Evolutionary conservation across 64 coral and sea anemone species (phyloP).

Genomic region (Actinia tenebrosa): DNA sequence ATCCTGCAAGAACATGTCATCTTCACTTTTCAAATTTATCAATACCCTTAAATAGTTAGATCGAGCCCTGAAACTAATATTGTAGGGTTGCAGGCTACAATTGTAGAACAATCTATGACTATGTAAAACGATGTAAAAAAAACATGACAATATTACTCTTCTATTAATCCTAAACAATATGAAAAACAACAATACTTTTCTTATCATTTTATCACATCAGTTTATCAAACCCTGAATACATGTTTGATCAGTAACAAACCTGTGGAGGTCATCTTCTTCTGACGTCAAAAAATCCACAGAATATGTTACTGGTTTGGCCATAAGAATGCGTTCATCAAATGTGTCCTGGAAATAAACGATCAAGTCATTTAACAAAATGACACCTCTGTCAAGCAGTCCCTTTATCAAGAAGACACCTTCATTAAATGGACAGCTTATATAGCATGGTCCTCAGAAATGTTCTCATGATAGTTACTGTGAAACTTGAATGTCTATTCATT

Average conservation of each 20-base stretch:
- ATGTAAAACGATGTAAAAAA: no score
- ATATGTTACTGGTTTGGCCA: conserved; percentile 96
- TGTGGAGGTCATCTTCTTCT: conserved; percentile 94
- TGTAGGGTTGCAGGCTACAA: neutral
- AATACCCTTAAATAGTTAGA: no score
- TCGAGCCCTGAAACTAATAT: neutral
- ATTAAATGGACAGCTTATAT: no score
- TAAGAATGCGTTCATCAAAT: conserved; percentile 95
- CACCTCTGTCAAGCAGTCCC: neutral
- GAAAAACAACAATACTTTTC: no score
- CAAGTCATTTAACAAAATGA: neutral
- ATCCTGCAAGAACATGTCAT: conserved; percentile 41
- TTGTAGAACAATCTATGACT: no score
- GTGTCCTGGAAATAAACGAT: conserved; percentile 61
- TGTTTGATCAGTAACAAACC: conserved; percentile 21
- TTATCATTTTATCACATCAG: no score
- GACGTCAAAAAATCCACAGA: conserved; percentile 72
- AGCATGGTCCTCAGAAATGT: no score
- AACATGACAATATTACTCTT: neutral
- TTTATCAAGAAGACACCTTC: no score
- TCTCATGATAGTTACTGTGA: no score
- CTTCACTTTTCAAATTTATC: no score
- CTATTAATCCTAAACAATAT: neutral
- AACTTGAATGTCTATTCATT: no score
- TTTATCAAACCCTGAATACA: no score